phyloP scores from a whole-genome alignment of 2,888 invertebrate genomes.

The Physocephala rufipes region DNA sequence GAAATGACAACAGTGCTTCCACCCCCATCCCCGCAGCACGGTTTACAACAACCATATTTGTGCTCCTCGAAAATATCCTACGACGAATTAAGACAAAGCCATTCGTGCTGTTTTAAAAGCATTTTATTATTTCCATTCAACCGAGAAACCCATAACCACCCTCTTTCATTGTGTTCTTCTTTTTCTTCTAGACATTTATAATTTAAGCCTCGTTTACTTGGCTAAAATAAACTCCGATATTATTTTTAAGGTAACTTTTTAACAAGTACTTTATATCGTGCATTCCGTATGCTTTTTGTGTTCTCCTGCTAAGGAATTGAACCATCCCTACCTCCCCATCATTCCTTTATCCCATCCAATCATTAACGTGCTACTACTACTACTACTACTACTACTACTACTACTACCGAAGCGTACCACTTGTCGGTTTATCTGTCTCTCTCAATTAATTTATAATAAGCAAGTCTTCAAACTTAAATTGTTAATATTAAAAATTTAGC shows the following conservation, averaged over 20 bases:
- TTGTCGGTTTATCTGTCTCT: background rate
- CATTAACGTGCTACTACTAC: background rate
- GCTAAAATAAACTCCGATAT: background rate
- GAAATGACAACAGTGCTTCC: background rate
- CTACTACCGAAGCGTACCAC: no score
- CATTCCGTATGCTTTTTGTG: background rate
- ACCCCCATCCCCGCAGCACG: background rate
- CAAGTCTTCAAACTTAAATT: slow-evolving; percentile 44
- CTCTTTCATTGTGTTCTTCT: no score
- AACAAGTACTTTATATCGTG: background rate
- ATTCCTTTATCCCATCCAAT: background rate
- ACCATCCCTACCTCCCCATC: no score
- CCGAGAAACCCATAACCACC: background rate
- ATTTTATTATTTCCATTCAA: background rate
- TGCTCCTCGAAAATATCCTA: no score
- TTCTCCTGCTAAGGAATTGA: no score
- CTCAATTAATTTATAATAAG: slow-evolving; percentile 39
- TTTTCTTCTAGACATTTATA: no score
- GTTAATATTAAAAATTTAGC: slow-evolving; percentile 40
- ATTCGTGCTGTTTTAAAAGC: background rate
- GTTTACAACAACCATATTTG: no score
- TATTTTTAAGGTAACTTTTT: background rate
- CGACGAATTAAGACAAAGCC: no score
- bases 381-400: no score
- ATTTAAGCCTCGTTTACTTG: background rate